Base-by-base conservation (phyloP, 37 sponge, comb jelly and placozoan species). In the Aphrocallistes beatrix region DNA sequence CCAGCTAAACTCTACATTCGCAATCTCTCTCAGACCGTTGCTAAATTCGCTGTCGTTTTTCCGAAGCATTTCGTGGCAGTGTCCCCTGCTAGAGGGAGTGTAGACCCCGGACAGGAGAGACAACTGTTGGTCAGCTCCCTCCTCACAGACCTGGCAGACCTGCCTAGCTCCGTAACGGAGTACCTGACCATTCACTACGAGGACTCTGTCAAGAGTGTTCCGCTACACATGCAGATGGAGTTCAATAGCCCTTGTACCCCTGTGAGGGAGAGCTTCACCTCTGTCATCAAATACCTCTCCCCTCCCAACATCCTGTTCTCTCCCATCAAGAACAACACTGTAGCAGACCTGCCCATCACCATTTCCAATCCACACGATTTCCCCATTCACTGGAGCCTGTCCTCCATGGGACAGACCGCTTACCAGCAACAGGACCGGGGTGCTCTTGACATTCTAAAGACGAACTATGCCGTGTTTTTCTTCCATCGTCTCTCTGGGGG, bases 121-220 rank as follows among this genome's bases (percentile, higher is more conserved):
- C 75, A 60, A 30, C 75, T 60, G 75, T 60, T 60, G n/a, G 75
- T 60, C 75, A 60, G 75, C 34, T 60, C 75, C n/a, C 75, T 60
- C 6, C 34, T 60, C 32, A 60, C n/a, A 28, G 75, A 60, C 34
- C 10, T 60, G 75, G n/a, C 75, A 6, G 75, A 60, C 34, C 75
- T 60, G 34, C 75, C 75, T 13, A 25, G 17, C 75, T 60, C 75
- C 28, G 6, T 60, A 60, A 60, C 75, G 6, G 75, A 60, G 34
- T 60, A 60, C 21, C 34, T 60, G 34, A 60, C 75, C 25, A 60
- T 60, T 25, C 75, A 60, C 75, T 60, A 60, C 34, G 75, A 60
- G 75, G 75, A 60, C 3, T 60, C 75, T 19, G 75, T 60, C n/a
- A 60, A 60, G 75, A 60, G 75, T 30, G 75, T 60, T 6, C 75